phyloP scores from a whole-genome alignment of 2,888 invertebrate species.

The Dexiosoma caninum region DNA sequence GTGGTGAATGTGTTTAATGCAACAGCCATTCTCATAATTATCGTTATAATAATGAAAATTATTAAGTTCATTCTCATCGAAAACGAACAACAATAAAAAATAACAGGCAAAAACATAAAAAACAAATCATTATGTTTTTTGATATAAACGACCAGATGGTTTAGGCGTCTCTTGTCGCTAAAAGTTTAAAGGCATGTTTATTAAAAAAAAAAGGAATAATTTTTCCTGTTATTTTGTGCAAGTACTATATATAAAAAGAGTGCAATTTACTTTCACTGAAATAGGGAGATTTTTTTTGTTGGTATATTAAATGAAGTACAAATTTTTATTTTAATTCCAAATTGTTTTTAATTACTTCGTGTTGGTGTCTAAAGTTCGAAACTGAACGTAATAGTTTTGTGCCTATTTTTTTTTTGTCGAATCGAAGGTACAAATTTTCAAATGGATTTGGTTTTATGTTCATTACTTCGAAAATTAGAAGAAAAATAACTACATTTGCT shows the following conservation, averaged over 20 bases:
- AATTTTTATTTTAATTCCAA: no score
- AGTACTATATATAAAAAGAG: conserved; percentile 24
- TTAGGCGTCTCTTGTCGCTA: conserved; percentile 54
- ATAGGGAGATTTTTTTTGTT: background rate
- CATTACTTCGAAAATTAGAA: no score
- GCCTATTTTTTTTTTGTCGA: no score
- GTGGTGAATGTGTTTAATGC: no score
- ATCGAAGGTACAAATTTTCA: no score
- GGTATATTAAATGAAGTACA: background rate
- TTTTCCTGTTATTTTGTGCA: background rate
- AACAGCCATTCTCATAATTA: no score
- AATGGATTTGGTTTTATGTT: no score
- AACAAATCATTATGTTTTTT: conserved; percentile 35
- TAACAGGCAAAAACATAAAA: conserved; percentile 21
- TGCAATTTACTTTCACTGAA: background rate
- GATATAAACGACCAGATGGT: conserved; percentile 60
- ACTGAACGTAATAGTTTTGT: no score
- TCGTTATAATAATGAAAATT: conserved; percentile 18
- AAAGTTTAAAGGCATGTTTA: conserved; percentile 51
- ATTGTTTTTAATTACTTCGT: no score
- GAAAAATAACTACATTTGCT: no score
- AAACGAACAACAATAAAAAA: conserved; percentile 20
- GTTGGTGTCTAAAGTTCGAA: no score
- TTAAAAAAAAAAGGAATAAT: background rate
- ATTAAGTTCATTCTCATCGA: conserved; percentile 10